These are phyloP conservation scores for Sesia bembeciformis DNA, from an alignment of 2,888 invertebrate genomes.

Conservation along the genomic window DNA sequence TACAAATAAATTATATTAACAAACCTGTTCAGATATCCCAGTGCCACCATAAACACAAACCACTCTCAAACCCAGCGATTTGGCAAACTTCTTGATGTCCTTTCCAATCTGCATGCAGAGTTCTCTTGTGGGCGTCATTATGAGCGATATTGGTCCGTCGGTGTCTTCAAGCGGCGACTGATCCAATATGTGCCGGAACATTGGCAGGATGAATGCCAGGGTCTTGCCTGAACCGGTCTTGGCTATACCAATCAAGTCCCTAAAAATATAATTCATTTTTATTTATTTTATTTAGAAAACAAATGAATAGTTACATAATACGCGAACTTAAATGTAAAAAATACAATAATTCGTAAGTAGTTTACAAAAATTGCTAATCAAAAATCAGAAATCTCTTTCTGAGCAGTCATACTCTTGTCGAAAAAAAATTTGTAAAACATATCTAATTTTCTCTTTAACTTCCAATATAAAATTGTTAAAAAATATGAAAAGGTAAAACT, in stretches of 20 bases:
- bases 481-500: too few species aligned
- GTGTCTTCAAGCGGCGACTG: constrained; percentile 95
- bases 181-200: constrained; percentile 97
- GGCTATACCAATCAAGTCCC: constrained; percentile 97
- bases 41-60: constrained; percentile 99
- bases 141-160: constrained; percentile 96
- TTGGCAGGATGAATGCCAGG: constrained; percentile 96
- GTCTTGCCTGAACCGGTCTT: constrained; percentile 99
- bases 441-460: too few species aligned
- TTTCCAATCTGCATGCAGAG: constrained; percentile 98
- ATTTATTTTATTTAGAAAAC: neutral
- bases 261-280: constrained; percentile 18
- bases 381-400: neutral
- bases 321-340: neutral
- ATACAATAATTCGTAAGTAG: neutral
- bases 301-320: neutral
- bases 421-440: too few species aligned
- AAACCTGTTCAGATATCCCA: constrained; percentile 90
- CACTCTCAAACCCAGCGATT: constrained; percentile 86
- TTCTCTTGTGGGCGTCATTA: constrained; percentile 98
- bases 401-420: too few species aligned
- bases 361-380: neutral
- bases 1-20: constrained; percentile 1
- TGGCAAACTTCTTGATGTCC: constrained; percentile 96
- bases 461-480: too few species aligned